These are phyloP conservation scores for Melanotaenia maccullochi DNA, from an alignment of 2,797 vertebrate genomes.

Conservation along the genomic window DNA sequence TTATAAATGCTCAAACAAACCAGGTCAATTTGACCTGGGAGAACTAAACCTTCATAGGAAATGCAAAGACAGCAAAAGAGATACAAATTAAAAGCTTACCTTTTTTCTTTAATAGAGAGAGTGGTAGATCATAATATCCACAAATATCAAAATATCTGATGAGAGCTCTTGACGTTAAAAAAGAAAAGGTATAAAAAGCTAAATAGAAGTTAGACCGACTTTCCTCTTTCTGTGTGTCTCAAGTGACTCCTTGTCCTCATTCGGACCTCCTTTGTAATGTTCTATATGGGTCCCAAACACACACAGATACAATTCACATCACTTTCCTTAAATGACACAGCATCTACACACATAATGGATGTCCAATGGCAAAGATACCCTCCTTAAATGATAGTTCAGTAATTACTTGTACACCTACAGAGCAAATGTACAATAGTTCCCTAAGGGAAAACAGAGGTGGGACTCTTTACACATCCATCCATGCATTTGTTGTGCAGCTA, in stretches of 20 bases:
- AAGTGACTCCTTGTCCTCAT: slow-evolving; percentile 26
- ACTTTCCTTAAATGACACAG: slow-evolving; percentile 33
- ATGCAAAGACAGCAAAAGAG: too few species aligned
- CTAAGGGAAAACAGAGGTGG: slow-evolving; percentile 11
- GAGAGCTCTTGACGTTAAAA: background rate
- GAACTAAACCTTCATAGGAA: too few species aligned
- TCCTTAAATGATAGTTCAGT: slow-evolving; percentile 38
- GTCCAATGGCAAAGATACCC: slow-evolving; percentile 22
- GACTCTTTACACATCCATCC: slow-evolving; percentile 33
- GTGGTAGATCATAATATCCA: slow-evolving; percentile 5
- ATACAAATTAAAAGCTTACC: slow-evolving; percentile 51
- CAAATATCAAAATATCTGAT: slow-evolving; percentile 14
- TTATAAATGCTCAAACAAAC: background rate
- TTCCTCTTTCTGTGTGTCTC: slow-evolving; percentile 21
- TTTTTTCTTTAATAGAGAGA: slow-evolving; percentile 20
- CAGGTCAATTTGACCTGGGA: too few species aligned
- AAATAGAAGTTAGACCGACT: background rate
- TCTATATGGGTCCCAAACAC: slow-evolving; percentile 50
- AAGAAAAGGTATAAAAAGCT: background rate
- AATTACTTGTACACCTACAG: slow-evolving; percentile 40
- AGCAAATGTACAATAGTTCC: slow-evolving; percentile 27
- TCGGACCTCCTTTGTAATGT: slow-evolving; percentile 27
- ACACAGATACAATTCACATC: slow-evolving; percentile 21
- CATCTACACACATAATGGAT: slow-evolving; percentile 50
- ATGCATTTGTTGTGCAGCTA: slow-evolving; percentile 20